Evolutionary conservation across 2,113 vertebrate species (phyloP), one percentile per base, ranked within the genome.

Genomic region (Gorsachius goisagi): DNA sequence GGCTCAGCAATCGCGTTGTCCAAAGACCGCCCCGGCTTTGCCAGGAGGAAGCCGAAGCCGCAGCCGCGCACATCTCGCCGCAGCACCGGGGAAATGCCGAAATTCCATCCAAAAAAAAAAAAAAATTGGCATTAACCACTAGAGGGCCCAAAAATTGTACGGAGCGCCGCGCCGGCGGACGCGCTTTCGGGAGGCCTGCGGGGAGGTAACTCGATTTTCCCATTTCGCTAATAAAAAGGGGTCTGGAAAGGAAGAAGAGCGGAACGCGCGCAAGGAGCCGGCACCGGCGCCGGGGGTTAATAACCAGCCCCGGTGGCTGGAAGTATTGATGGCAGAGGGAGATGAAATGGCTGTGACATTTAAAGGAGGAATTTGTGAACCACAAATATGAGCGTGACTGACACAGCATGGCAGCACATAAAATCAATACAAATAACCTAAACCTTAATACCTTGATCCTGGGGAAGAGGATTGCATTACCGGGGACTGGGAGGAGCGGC

Each of bases 381-480:
- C 99, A 99, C 98, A 99, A 99, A 99, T 99, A 99, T 99, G 98
- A 99, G 98, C 98, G 94, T 98, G 99, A 98, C 98, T 98, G 98
- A 98, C 95, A 96, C 98, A 97, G 98, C 98, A 98, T 98, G 98
- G 98, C 98, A 98, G 98, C 99, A 99, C 99, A 99, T 98, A 99
- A 99, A 99, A 99, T 99, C 99, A 99, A 99, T 99, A 99, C 99
- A 99, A 99, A 99, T 99, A 99, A 99, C 99, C 98, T 98, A 99
- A 99, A 99, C 99, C 99, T 99, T 99, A 99, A 99, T 99, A 99
- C 99, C 98, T 99, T 99, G 99, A 99, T 99, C 99, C 98, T 49
- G 95, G 98, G 98, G 98, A 99, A 99, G 99, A 99, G 98, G 98
- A 98, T 98, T 93, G 98, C 97, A 99, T 99, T 99, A 99, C 98